Percentiles rank a stretch among this genome's conserved stretches.
Conservation (phyloP, 2,797 vertebrate species). For the Epinephelus awoara region DNA sequence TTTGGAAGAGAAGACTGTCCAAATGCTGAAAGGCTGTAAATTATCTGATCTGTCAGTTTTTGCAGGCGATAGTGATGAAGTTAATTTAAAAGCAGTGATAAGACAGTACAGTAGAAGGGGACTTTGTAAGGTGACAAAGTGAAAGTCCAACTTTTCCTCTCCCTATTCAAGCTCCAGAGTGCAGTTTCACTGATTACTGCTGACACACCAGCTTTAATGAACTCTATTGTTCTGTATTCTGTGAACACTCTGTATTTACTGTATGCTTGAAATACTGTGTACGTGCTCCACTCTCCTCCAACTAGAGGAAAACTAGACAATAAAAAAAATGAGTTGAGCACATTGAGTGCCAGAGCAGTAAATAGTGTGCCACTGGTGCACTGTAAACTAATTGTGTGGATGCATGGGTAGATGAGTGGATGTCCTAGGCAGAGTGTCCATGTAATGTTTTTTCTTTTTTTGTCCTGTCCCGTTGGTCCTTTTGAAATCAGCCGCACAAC, state of each 20-base stretch:
- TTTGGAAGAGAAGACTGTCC: conserved; percentile 41
- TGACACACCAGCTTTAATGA: conserved; percentile 30
- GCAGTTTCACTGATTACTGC: conserved; percentile 26
- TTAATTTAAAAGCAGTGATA: conserved; percentile 60
- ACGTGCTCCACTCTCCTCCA: background rate
- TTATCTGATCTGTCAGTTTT: conserved; percentile 53
- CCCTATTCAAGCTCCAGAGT: background rate
- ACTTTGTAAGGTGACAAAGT: conserved; percentile 28
- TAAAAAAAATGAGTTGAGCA: background rate
- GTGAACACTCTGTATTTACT: background rate
- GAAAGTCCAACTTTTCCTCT: conserved; percentile 16
- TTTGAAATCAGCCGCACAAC: too few species aligned
- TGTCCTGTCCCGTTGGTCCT: too few species aligned
- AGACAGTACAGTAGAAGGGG: conserved; percentile 40
- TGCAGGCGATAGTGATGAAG: conserved; percentile 39
- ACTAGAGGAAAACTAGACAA: background rate
- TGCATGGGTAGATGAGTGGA: background rate
- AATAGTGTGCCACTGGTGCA: background rate
- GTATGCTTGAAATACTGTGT: background rate
- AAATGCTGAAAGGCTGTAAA: conserved; percentile 50
- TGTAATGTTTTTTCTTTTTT: too few species aligned
- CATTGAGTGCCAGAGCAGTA: background rate
- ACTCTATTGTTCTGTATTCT: background rate
- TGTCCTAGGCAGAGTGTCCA: background rate
- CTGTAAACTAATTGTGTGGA: background rate